phyloP scores from a whole-genome alignment of 2,888 invertebrate genomes.

The Archips xylosteana region DNA sequence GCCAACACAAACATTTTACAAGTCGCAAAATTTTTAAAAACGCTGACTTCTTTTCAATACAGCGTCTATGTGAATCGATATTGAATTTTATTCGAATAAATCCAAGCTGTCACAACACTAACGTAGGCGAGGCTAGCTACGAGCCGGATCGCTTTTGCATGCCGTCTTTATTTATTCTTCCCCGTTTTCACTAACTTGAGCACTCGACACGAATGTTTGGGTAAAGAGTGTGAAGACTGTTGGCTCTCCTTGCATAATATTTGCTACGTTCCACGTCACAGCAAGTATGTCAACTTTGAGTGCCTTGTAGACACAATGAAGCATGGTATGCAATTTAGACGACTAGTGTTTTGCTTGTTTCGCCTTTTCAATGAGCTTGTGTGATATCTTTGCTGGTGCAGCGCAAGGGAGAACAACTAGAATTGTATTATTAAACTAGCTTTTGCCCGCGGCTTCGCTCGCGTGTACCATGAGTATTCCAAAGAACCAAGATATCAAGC shows the following conservation, averaged over 20 bases:
- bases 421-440: conserved; percentile 16
- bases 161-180: conserved; percentile 57
- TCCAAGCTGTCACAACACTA: conserved; percentile 51
- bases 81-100: conserved; percentile 50
- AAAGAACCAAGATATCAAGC: too few relatives aligned
- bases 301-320: conserved; percentile 39
- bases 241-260: conserved; percentile 58
- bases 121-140: conserved; percentile 43
- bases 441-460: too few relatives aligned
- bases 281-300: conserved; percentile 47
- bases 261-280: conserved; percentile 51
- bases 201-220: conserved; percentile 60
- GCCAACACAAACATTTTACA: conserved; percentile 6
- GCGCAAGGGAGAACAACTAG: background rate
- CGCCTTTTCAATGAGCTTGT: background rate
- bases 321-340: conserved; percentile 14
- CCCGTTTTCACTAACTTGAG: conserved; percentile 51
- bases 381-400: background rate
- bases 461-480: too few relatives aligned
- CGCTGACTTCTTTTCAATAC: conserved; percentile 34
- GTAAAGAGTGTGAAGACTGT: conserved; percentile 56
- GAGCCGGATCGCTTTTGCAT: conserved; percentile 52
- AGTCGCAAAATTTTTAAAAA: conserved; percentile 26
- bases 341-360: background rate
- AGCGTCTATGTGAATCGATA: conserved; percentile 40